phyloP scores from a whole-genome alignment of 2,888 invertebrate genomes.

The Coelinius sp. region DNA sequence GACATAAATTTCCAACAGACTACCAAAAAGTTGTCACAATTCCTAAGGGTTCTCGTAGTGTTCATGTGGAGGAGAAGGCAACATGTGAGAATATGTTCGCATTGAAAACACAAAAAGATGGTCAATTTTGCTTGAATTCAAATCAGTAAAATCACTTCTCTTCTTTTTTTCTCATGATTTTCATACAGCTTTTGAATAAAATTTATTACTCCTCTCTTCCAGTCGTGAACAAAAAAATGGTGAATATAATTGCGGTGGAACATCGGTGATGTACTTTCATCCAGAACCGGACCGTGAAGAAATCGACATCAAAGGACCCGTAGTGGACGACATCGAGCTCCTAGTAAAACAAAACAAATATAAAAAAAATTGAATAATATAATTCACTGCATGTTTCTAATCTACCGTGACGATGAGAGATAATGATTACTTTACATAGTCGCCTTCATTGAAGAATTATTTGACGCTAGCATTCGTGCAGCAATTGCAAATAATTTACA shows the following conservation, averaged over 20 bases:
- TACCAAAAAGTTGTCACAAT: conserved; percentile 76
- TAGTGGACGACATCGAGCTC: conserved; percentile 84
- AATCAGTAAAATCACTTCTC: conserved; percentile 74
- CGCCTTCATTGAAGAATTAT: conserved; percentile 28
- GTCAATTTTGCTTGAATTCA: conserved; percentile 84
- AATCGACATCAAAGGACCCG: conserved; percentile 85
- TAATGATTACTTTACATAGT: conserved; percentile 28
- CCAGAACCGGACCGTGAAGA: conserved; percentile 85
- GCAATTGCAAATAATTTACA: conserved; percentile 46
- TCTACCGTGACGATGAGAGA: conserved; percentile 25
- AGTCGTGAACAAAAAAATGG: conserved; percentile 82
- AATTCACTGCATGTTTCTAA: conserved; percentile 27
- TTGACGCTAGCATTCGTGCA: conserved; percentile 25
- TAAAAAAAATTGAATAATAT: background rate
- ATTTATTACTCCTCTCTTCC: conserved; percentile 30
- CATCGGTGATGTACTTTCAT: conserved; percentile 82
- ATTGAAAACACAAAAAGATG: conserved; percentile 79
- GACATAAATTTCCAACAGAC: conserved; percentile 69
- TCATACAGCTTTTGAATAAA: conserved; percentile 10
- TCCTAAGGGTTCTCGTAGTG: conserved; percentile 85
- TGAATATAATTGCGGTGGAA: conserved; percentile 86
- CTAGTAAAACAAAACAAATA: conserved; percentile 74
- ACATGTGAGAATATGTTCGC: conserved; percentile 77
- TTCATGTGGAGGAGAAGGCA: conserved; percentile 80
- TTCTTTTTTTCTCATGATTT: background rate